Conservation (phyloP, 2,113 vertebrate genomes). For the Marcusenius ussheri region DNA sequence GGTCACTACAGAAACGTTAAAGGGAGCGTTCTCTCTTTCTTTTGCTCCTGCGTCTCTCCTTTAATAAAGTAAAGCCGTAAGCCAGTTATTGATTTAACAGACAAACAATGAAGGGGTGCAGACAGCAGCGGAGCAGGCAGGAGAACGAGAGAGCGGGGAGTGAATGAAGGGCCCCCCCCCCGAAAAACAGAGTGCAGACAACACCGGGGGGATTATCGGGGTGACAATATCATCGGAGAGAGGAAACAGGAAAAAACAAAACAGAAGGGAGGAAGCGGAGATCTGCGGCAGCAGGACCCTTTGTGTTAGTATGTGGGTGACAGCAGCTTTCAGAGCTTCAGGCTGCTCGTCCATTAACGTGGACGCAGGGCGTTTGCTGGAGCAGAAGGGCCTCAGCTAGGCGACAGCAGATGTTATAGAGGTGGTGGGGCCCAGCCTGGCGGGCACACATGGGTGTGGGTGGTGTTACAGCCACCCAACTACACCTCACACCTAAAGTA, state of each 20-base stretch:
- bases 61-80: slow-evolving; percentile 15
- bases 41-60: background rate
- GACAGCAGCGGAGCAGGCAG: background rate
- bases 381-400: background rate
- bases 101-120: slow-evolving; percentile 9
- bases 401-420: background rate
- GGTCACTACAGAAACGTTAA: background rate
- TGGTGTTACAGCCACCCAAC: background rate
- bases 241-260: slow-evolving; percentile 11
- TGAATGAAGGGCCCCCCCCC: background rate
- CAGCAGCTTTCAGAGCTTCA: background rate
- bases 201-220: background rate
- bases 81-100: slow-evolving; percentile 19
- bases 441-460: background rate
- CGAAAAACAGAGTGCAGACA: background rate
- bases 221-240: background rate
- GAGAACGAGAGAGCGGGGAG: background rate
- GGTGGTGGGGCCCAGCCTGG: background rate
- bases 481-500: background rate
- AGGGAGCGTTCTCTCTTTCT: background rate
- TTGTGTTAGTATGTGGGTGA: slow-evolving; percentile 8
- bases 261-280: background rate
- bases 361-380: background rate
- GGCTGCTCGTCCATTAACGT: background rate
- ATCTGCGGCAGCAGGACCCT: background rate